These are phyloP conservation scores for Gallinago paraguaiae DNA, from an alignment of 2,113 vertebrate genomes.

Conservation along the genomic window DNA sequence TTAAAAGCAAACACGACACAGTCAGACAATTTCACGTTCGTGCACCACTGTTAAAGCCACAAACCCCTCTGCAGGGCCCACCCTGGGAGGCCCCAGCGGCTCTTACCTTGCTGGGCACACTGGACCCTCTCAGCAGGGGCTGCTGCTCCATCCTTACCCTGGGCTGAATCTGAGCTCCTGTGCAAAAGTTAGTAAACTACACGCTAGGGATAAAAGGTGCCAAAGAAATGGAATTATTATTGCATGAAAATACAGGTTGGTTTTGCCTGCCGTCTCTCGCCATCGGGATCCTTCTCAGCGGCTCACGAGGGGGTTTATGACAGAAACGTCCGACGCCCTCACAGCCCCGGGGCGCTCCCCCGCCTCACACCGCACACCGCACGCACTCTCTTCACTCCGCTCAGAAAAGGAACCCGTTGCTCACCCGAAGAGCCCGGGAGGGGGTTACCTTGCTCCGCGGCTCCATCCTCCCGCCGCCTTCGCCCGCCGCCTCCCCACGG, in stretches of 20 bases:
- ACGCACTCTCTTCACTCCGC: rapidly evolving
- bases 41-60: not conserved
- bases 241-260: too few relatives aligned
- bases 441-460: not conserved
- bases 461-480: not conserved
- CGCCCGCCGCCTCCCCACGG: not conserved
- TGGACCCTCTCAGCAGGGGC: slow-evolving; percentile 20
- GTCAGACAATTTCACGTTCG: not conserved
- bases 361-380: rapidly evolving
- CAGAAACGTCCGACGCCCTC: rapidly evolving
- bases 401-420: not conserved
- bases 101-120: slow-evolving; percentile 23
- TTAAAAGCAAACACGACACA: not conserved
- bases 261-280: not conserved
- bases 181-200: slow-evolving; percentile 12
- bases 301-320: too few relatives aligned
- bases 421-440: not conserved
- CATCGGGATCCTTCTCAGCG: not conserved
- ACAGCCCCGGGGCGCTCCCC: not conserved
- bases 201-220: not conserved
- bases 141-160: slow-evolving; percentile 27
- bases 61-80: not conserved
- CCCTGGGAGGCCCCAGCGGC: not conserved
- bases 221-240: not conserved
- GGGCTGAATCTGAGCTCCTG: not conserved